Percentiles rank a stretch among this genome's conserved stretches.
Conservation (phyloP, 2,888 invertebrate species). For the Harpagoxenus sublaevis region DNA sequence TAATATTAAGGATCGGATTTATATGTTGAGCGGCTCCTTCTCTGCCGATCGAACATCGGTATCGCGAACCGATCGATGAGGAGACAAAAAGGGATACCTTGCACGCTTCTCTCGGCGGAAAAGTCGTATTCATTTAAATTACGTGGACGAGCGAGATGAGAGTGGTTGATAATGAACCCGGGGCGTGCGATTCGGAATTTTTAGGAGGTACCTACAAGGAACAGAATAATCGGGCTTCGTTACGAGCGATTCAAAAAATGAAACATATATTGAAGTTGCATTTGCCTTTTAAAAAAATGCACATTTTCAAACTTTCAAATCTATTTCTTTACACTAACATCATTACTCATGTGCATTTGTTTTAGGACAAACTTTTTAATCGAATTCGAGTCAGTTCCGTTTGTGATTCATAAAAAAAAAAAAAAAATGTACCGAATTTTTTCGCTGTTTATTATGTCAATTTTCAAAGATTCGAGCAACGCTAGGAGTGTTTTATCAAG, state of each 20-base stretch:
- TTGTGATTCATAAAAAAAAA: background rate
- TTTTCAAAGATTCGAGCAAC: background rate
- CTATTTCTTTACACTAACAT: background rate
- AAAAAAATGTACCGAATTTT: background rate
- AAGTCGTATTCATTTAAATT: constrained; percentile 51
- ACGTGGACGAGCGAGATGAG: constrained; percentile 49
- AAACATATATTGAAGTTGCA: background rate
- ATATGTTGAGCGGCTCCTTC: constrained; percentile 50
- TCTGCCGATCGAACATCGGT: constrained; percentile 32
- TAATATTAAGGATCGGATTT: constrained; percentile 67
- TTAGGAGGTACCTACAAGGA: constrained; percentile 24
- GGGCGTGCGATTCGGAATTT: constrained; percentile 41
- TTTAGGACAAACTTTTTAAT: background rate
- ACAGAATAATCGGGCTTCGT: constrained; percentile 25
- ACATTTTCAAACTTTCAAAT: background rate
- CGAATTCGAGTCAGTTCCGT: background rate
- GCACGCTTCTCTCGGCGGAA: constrained; percentile 48
- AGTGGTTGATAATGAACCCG: constrained; percentile 45
- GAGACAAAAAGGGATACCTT: constrained; percentile 44
- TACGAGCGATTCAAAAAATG: background rate
- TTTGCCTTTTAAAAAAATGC: background rate
- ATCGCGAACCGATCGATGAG: constrained; percentile 47
- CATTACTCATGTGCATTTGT: background rate
- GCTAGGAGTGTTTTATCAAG: background rate
- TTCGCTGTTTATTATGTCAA: background rate